A percentile compares a stretch with the other conserved stretches of the same genome.
phyloP scores from a whole-genome alignment of 1,140 invertebrate species.

The Trialeurodes vaporariorum region DNA sequence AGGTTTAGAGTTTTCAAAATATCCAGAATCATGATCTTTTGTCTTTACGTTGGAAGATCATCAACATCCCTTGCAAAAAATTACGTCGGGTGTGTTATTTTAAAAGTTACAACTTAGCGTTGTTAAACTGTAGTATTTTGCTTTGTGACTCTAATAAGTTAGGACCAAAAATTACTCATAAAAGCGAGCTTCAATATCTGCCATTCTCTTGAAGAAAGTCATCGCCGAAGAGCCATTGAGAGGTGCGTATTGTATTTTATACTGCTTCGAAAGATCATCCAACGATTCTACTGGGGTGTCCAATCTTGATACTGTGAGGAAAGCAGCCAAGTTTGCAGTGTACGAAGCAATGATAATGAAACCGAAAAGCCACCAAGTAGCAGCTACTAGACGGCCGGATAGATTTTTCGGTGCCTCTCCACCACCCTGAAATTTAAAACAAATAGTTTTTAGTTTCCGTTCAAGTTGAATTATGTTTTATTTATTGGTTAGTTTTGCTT shows the following conservation, averaged over 20 bases:
- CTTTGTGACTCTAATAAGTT: background rate
- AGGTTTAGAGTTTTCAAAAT: no score
- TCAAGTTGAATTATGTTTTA: no score
- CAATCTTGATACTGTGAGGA: slow-evolving; percentile 81
- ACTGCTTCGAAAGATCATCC: slow-evolving; percentile 87
- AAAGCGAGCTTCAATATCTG: slow-evolving; percentile 85
- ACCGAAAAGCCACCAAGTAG: slow-evolving; percentile 96
- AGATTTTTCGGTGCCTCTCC: slow-evolving; percentile 94
- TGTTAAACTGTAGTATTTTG: background rate
- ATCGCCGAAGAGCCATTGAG: slow-evolving; percentile 70
- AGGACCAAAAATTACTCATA: slow-evolving; percentile 65
- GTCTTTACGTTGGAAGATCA: no score
- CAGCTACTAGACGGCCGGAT: slow-evolving; percentile 81
- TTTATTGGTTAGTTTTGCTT: no score
- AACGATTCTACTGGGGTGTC: slow-evolving; percentile 86
- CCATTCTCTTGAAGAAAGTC: slow-evolving; percentile 92
- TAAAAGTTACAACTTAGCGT: no score
- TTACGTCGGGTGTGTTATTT: no score
- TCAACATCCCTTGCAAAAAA: no score
- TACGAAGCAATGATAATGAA: slow-evolving; percentile 98
- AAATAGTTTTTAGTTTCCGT: no score
- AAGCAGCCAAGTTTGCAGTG: slow-evolving; percentile 91
- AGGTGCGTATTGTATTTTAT: slow-evolving; percentile 90
- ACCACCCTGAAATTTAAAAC: slow-evolving; percentile 55
- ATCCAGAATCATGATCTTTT: no score